Conservation (phyloP, 1,140 invertebrate genomes). For the Bathynomus jamesi region DNA sequence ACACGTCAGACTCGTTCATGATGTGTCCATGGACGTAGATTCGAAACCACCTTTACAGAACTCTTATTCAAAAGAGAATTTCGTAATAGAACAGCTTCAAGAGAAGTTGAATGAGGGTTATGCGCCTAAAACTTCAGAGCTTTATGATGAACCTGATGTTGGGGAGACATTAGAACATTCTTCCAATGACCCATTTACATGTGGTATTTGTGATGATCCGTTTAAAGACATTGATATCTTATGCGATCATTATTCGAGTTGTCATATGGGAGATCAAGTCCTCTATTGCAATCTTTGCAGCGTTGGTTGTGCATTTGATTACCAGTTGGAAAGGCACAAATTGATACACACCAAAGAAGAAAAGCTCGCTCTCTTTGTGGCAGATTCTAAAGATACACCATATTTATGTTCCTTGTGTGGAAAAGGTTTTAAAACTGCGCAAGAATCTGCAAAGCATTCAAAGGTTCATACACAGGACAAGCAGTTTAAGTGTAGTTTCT, state of each 20-base stretch:
- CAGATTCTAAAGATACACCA: slow-evolving; percentile 29
- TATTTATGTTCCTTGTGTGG: slow-evolving; percentile 42
- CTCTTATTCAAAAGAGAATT: slow-evolving; percentile 14
- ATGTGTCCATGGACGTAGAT: slow-evolving; percentile 12
- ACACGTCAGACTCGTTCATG: slow-evolving; percentile 27
- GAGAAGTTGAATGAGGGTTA: slow-evolving; percentile 36
- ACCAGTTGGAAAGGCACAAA: slow-evolving; percentile 33
- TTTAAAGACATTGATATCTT: slow-evolving; percentile 33
- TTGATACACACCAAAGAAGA: slow-evolving; percentile 30
- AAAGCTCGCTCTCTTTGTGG: slow-evolving; percentile 26
- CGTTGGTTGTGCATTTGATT: slow-evolving; percentile 31
- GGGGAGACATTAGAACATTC: slow-evolving; percentile 33
- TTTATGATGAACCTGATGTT: slow-evolving; percentile 33
- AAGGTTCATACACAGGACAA: slow-evolving; percentile 86
- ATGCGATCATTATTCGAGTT: slow-evolving; percentile 33
- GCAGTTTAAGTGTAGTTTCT: slow-evolving; percentile 96
- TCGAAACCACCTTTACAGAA: slow-evolving; percentile 11
- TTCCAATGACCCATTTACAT: slow-evolving; percentile 30
- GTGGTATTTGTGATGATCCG: slow-evolving; percentile 35
- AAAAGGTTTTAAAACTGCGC: slow-evolving; percentile 74
- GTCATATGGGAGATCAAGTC: slow-evolving; percentile 30
- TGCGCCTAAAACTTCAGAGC: slow-evolving; percentile 32
- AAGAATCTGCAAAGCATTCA: slow-evolving; percentile 28
- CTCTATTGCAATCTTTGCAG: slow-evolving; percentile 31
- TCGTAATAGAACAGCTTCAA: slow-evolving; percentile 31